Conservation (phyloP, 2,888 invertebrate genomes). For the Agriopis aurantiaria region DNA sequence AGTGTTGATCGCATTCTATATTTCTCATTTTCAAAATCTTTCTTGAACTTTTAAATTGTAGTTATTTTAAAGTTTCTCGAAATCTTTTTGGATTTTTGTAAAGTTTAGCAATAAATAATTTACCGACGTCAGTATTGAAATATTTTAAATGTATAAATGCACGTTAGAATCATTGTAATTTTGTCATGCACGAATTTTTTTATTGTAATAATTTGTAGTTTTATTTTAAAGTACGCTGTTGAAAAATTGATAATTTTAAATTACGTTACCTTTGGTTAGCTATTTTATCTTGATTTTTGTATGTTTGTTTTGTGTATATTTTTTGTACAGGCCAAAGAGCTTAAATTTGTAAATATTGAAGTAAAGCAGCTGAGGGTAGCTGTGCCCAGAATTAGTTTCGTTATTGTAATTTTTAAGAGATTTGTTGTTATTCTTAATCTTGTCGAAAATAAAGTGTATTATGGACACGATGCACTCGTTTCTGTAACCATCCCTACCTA, state of each 20-base stretch:
- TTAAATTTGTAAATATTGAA: conserved; percentile 77
- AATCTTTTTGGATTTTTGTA: conserved; percentile 33
- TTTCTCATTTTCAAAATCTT: conserved; percentile 12
- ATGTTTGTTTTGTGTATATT: conserved; percentile 69
- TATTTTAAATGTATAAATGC: conserved; percentile 43
- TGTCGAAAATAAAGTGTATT: conserved; percentile 82
- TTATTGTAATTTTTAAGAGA: conserved; percentile 84
- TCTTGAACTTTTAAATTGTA: background rate
- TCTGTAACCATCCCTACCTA: conserved; percentile 20
- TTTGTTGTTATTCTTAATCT: conserved; percentile 86
- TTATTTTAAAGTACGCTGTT: conserved; percentile 69
- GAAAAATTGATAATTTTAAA: conserved; percentile 81
- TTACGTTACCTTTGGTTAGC: conserved; percentile 79
- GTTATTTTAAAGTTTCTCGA: conserved; percentile 27
- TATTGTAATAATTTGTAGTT: conserved; percentile 59
- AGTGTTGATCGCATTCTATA: background rate
- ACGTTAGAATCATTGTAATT: conserved; percentile 41
- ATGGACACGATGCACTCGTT: conserved; percentile 60
- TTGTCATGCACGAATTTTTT: conserved; percentile 43
- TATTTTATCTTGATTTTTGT: conserved; percentile 65
- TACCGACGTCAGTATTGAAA: conserved; percentile 73
- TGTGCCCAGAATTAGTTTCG: conserved; percentile 74
- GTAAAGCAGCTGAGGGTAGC: conserved; percentile 69
- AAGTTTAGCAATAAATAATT: conserved; percentile 46
- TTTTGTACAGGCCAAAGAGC: conserved; percentile 85